A percentile compares a stretch with the other conserved stretches of the same genome.
phyloP scores from a whole-genome alignment of 2,888 invertebrate genomes.

The Tanypteryx hageni region DNA sequence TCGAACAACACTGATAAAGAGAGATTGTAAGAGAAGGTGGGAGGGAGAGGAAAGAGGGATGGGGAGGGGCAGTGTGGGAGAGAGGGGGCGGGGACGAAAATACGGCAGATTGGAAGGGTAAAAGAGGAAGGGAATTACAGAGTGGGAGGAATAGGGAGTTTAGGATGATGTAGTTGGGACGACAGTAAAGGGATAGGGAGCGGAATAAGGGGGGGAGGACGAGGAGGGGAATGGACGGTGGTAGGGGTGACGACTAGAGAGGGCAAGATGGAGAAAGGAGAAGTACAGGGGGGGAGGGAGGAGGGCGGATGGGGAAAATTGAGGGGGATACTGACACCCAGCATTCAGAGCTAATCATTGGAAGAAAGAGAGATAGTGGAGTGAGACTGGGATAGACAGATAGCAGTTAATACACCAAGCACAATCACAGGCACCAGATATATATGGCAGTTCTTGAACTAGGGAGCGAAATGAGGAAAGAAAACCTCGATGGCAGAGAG shows the following conservation, averaged over 20 bases:
- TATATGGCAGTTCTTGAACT: not conserved
- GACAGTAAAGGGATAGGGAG: too few species aligned
- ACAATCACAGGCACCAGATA: conserved; percentile 58
- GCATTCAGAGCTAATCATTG: conserved; percentile 53
- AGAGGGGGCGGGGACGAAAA: not conserved
- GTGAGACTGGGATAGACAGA: conserved; percentile 9
- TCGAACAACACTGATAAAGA: conserved; percentile 61
- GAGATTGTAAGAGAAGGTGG: conserved; percentile 35
- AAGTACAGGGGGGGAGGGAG: not conserved
- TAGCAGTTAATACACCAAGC: conserved; percentile 51
- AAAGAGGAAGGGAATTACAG: not conserved
- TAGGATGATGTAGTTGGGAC: too few species aligned
- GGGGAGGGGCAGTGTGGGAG: not conserved
- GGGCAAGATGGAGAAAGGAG: not conserved
- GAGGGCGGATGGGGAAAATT: not conserved
- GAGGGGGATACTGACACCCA: conserved; percentile 6
- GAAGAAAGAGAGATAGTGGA: conserved; percentile 40
- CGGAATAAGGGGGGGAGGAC: too few species aligned
- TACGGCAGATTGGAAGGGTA: too few species aligned
- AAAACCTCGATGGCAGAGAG: conserved; percentile 9
- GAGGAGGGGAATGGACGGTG: too few species aligned
- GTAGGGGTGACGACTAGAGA: too few species aligned
- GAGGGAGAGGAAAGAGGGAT: conserved; percentile 2
- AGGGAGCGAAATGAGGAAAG: not conserved
- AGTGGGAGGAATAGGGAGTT: not conserved